Percentiles rank a stretch among this genome's conserved stretches.
These are phyloP conservation scores for Eriosoma lanigerum DNA, from an alignment of 1,140 invertebrate species.

Conservation along the genomic window DNA sequence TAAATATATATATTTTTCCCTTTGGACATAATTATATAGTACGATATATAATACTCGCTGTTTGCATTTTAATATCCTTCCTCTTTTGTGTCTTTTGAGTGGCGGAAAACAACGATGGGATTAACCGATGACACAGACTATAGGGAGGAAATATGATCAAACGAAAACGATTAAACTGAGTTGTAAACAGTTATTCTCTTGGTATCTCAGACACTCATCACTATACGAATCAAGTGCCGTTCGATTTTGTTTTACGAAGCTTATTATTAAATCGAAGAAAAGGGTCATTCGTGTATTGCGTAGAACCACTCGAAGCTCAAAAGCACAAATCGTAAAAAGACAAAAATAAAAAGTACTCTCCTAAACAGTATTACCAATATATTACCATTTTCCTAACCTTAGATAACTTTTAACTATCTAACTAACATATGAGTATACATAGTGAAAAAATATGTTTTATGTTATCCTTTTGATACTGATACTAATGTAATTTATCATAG, in stretches of 20 bases:
- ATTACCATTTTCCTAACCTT: too few species aligned
- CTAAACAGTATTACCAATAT: not conserved
- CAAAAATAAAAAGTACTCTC: not conserved
- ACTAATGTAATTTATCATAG: too few species aligned
- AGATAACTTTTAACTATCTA: too few species aligned
- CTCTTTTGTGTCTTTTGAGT: not conserved
- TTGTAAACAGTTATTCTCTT: not conserved
- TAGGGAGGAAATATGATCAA: slow-evolving; percentile 3
- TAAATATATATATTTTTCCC: not conserved
- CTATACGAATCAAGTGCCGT: slow-evolving; percentile 25
- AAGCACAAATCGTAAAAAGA: not conserved
- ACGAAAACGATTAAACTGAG: not conserved
- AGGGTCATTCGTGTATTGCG: not conserved
- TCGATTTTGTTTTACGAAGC: not conserved
- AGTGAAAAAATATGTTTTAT: not conserved
- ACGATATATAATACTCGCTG: not conserved
- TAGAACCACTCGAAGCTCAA: not conserved
- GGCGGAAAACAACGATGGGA: not conserved
- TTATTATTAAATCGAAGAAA: slow-evolving; percentile 17
- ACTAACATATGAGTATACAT: too few species aligned
- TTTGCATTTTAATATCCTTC: not conserved
- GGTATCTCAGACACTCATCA: not conserved
- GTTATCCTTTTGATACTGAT: too few species aligned
- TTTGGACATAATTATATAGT: too few species aligned
- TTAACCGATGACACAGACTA: slow-evolving; percentile 9